These are phyloP conservation scores for Acanthopagrus latus DNA, from an alignment of 2,797 vertebrate species.

Conservation along the genomic window DNA sequence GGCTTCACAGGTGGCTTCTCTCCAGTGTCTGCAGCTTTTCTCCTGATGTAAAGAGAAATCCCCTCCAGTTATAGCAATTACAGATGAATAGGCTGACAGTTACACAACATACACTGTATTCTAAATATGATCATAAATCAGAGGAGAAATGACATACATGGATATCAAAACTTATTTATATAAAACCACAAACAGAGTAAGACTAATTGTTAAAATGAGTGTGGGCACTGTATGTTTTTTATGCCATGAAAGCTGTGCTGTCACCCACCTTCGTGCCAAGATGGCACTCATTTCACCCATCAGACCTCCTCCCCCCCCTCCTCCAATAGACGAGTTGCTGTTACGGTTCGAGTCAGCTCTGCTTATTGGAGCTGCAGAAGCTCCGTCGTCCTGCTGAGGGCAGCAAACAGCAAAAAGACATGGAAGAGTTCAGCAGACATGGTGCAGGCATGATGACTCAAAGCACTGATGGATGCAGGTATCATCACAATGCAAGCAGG, in stretches of 20 bases:
- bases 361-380: slow-evolving; percentile 59
- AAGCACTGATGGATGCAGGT: slow-evolving; percentile 6
- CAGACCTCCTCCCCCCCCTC: slow-evolving; percentile 82
- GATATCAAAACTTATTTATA: background rate
- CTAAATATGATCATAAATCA: background rate
- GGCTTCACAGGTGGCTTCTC: slow-evolving; percentile 80
- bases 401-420: slow-evolving; percentile 51
- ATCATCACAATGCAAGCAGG: background rate
- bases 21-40: slow-evolving; percentile 85
- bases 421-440: slow-evolving; percentile 5
- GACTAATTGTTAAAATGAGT: background rate
- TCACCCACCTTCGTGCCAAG: slow-evolving; percentile 90
- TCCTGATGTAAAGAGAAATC: slow-evolving; percentile 70
- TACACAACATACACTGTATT: background rate
- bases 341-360: slow-evolving; percentile 83
- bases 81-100: background rate
- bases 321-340: slow-evolving; percentile 83
- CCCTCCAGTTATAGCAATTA: background rate
- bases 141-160: background rate
- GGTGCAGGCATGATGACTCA: slow-evolving; percentile 15
- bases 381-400: slow-evolving; percentile 84
- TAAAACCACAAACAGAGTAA: background rate
- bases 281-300: slow-evolving; percentile 97
- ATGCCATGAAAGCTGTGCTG: background rate
- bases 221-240: background rate